phyloP scores from a whole-genome alignment of 2,888 invertebrate species.

The Diplolepis rosae region DNA sequence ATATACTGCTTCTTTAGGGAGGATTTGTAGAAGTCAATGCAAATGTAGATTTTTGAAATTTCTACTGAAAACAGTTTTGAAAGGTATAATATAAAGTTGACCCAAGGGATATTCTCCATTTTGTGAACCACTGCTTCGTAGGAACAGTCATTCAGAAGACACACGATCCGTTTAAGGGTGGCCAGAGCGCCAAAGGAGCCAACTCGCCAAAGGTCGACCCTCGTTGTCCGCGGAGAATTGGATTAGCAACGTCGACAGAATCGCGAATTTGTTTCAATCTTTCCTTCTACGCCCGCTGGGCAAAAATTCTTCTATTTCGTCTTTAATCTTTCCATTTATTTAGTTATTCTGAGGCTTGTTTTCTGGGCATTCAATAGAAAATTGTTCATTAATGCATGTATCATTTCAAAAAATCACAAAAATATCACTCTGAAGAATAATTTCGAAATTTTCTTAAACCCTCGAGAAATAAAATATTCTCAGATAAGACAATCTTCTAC shows the following conservation, averaged over 20 bases:
- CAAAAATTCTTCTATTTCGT: conserved; percentile 2
- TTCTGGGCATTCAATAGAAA: too few relatives aligned
- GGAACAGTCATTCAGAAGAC: conserved; percentile 45
- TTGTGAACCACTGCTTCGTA: conserved; percentile 25
- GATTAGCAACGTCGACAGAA: conserved; percentile 44
- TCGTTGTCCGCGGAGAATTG: conserved; percentile 42
- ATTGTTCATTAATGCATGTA: too few relatives aligned
- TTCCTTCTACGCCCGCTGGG: conserved; percentile 32
- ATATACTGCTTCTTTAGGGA: too few relatives aligned
- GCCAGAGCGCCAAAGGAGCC: conserved; percentile 45
- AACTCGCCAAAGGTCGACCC: conserved; percentile 37
- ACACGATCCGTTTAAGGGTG: conserved; percentile 50
- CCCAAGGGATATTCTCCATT: conserved; percentile 5
- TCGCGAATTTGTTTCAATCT: conserved; percentile 48
- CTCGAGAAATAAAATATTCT: too few relatives aligned
- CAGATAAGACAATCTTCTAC: too few relatives aligned
- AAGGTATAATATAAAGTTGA: not conserved
- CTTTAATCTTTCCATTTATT: conserved; percentile 6
- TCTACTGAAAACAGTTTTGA: not conserved
- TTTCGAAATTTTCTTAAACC: too few relatives aligned
- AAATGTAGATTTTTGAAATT: not conserved
- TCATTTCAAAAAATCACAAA: too few relatives aligned
- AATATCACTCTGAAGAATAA: too few relatives aligned
- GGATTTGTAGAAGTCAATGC: not conserved
- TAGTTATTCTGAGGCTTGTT: not conserved